Base-by-base conservation (phyloP, 2,888 invertebrate genomes). In the Lampropteryx suffumata region DNA sequence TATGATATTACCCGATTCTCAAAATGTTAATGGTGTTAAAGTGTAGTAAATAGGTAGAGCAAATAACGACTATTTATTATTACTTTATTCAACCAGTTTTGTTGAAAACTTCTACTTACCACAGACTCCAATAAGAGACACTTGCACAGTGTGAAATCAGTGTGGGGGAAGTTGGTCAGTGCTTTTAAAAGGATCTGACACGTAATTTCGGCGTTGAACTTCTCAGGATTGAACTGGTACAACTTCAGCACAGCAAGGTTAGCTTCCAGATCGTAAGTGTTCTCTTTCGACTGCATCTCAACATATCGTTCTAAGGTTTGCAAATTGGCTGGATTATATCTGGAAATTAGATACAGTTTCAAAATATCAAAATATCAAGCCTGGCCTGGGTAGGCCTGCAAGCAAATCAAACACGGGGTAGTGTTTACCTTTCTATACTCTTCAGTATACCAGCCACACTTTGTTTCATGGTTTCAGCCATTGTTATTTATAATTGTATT, bases 131-230 rank as follows among this genome's bases (percentile, higher is more conserved):
- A 95, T 51, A 99, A 92, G 47, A 99, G 92, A 81, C 98, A 99
- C 86, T 99, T 99, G 90, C 99, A 99, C 60, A 99, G 91, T 36
- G 98, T 97, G 76, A 99, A 99, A 84, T 99, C 99, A 6, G 99
- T 97, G 74, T 99, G 98, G 0, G 99, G 99, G 65, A 99, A 93
- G 83, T 98, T 99, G 7, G 99, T 99, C 32, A 99, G 89, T 1
- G 99, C 98, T 81, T 99, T 99, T 63, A 99, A 81, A 34, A 99
- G 91, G 69, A 99, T 98, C 72, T 96, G 95, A 62, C 95, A 94
- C 1, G 97, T 96, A 28, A 98, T 94, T 47, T 95, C 94, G 35
- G 94, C 90, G 73, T 98, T 96, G 71, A 97, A 96, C 70, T 94
- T 93, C 52, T 93, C 94, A 0, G 98, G 98, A 80, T 98, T 98